These are phyloP conservation scores for Nineta flava DNA, from an alignment of 2,888 invertebrate species.

Conservation along the genomic window DNA sequence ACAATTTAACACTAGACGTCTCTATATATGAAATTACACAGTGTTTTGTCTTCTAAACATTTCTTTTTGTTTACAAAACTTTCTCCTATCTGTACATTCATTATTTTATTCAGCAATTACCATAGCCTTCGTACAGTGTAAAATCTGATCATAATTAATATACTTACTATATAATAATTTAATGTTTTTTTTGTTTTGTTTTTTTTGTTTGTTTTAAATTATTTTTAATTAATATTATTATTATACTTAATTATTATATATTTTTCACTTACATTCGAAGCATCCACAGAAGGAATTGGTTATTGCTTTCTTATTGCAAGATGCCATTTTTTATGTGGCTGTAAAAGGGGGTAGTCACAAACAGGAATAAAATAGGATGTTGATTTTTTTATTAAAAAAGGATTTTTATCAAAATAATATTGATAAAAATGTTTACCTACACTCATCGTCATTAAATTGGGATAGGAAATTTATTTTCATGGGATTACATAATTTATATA, in stretches of 20 bases:
- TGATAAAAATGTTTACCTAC: too few species aligned
- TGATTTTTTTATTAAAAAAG: neutral
- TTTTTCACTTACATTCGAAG: conserved; percentile 30
- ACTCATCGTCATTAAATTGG: too few species aligned
- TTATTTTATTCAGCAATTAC: conserved; percentile 24
- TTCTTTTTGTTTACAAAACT: conserved; percentile 24
- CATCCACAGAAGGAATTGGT: conserved; percentile 36
- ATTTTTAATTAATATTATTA: conserved; percentile 18
- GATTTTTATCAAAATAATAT: neutral
- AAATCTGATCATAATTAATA: conserved; percentile 31
- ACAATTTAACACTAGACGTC: too few species aligned
- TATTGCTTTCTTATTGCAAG: conserved; percentile 38
- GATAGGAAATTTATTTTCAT: too few species aligned
- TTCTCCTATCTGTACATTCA: conserved; percentile 29
- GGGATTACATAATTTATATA: neutral
- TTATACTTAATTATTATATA: conserved; percentile 21
- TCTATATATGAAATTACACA: conserved; percentile 17
- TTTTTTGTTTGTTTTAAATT: too few species aligned
- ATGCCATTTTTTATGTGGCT: conserved; percentile 23
- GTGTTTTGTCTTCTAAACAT: conserved; percentile 17
- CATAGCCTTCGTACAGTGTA: conserved; percentile 31
- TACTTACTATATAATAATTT: conserved; percentile 28
- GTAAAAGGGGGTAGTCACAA: neutral
- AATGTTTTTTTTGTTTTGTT: neutral
- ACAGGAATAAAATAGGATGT: neutral